A percentile compares a stretch with the other conserved stretches of the same genome.
phyloP scores from a whole-genome alignment of 1,140 invertebrate species.

The Trissolcus basalis region DNA sequence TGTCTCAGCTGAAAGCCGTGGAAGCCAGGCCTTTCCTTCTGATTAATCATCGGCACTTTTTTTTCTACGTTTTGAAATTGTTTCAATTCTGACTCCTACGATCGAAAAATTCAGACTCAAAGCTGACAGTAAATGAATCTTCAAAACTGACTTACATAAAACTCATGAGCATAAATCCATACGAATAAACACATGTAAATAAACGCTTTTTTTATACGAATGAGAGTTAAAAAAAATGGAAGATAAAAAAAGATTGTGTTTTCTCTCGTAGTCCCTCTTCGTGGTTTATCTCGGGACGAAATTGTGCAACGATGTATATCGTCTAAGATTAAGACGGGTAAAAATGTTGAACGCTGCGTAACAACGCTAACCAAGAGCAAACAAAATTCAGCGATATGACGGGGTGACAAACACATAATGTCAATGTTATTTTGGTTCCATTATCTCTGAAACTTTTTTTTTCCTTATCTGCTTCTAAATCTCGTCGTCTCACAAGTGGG shows the following conservation, averaged over 20 bases:
- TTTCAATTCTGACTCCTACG: too few species aligned
- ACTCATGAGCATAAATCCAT: too few species aligned
- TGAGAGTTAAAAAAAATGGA: too few species aligned
- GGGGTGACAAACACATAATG: slow-evolving; percentile 43
- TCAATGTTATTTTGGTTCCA: slow-evolving; percentile 39
- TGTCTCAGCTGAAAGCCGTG: slow-evolving; percentile 1
- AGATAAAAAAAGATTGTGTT: background rate
- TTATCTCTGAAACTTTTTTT: slow-evolving; percentile 18
- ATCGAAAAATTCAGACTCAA: too few species aligned
- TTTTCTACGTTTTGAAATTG: too few species aligned
- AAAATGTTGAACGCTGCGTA: slow-evolving; percentile 18
- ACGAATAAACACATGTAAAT: too few species aligned
- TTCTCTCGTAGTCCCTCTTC: too few species aligned
- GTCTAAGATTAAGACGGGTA: slow-evolving; percentile 10
- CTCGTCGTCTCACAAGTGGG: slow-evolving; percentile 12
- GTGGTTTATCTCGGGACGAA: slow-evolving; percentile 4
- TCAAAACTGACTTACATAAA: too few species aligned
- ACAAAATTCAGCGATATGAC: slow-evolving; percentile 45
- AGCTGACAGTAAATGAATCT: too few species aligned
- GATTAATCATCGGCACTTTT: too few species aligned
- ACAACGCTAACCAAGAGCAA: slow-evolving; percentile 24
- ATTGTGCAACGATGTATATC: slow-evolving; percentile 33
- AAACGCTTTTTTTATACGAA: too few species aligned
- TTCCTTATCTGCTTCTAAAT: slow-evolving; percentile 46
- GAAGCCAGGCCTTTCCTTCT: too few species aligned